A percentile compares a stretch with the other conserved stretches of the same genome.
Conservation (phyloP, 1,140 invertebrate genomes). For the Lethrus apterus region DNA sequence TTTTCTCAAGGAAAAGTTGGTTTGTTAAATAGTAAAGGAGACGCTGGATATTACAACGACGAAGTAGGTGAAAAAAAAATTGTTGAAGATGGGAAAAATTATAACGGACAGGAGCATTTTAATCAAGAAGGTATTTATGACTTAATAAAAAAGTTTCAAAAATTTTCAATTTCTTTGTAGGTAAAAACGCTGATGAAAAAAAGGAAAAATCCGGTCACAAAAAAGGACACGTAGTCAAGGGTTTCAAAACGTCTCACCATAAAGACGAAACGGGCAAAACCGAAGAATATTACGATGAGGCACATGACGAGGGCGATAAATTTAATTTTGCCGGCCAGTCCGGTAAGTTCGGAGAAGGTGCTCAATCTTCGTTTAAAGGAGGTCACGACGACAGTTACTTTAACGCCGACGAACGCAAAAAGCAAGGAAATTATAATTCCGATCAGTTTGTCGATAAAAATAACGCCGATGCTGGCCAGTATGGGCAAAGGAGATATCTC, state of each 20-base stretch:
- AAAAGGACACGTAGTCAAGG: slow-evolving; percentile 57
- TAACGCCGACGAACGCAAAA: slow-evolving; percentile 46
- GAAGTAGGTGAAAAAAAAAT: slow-evolving; percentile 49
- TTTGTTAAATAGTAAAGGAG: slow-evolving; percentile 46
- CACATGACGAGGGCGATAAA: slow-evolving; percentile 54
- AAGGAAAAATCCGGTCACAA: slow-evolving; percentile 52
- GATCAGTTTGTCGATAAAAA: slow-evolving; percentile 46
- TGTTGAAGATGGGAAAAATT: slow-evolving; percentile 49
- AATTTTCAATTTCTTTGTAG: slow-evolving; percentile 19
- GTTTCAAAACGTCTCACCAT: slow-evolving; percentile 56
- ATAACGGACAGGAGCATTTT: slow-evolving; percentile 47
- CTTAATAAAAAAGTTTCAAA: not conserved
- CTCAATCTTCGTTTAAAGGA: slow-evolving; percentile 48
- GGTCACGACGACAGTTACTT: slow-evolving; percentile 48
- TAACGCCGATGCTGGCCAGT: slow-evolving; percentile 49
- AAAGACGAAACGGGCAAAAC: slow-evolving; percentile 60
- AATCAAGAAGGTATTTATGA: slow-evolving; percentile 52
- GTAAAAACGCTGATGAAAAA: slow-evolving; percentile 44
- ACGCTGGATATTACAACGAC: slow-evolving; percentile 49
- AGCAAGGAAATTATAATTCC: slow-evolving; percentile 48
- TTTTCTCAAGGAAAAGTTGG: slow-evolving; percentile 44
- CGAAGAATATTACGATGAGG: slow-evolving; percentile 58
- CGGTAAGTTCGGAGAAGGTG: slow-evolving; percentile 47
- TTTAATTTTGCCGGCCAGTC: slow-evolving; percentile 43
- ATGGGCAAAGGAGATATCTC: slow-evolving; percentile 47